These are phyloP conservation scores for Acinonyx jubatus DNA, from an alignment of 2,113 vertebrate genomes.

Conservation along the genomic window DNA sequence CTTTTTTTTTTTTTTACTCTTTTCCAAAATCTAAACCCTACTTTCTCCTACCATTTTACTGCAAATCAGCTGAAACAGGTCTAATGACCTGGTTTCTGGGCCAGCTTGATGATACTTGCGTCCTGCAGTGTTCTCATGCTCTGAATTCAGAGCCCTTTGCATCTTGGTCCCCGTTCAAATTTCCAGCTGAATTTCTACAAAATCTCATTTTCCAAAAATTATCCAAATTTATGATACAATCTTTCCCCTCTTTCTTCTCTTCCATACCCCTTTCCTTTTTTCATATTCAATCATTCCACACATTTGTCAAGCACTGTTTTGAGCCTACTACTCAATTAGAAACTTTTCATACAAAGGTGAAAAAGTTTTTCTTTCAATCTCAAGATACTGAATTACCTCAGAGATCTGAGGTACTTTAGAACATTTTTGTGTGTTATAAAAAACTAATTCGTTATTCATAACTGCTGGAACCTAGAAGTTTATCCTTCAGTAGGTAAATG, in stretches of 20 bases:
- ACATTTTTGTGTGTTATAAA: conserved; percentile 5
- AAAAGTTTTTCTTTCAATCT: neutral
- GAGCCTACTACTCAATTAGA: neutral
- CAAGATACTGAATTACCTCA: neutral
- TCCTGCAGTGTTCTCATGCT: neutral
- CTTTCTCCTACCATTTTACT: neutral
- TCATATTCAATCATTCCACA: neutral
- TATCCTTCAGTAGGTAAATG: neutral
- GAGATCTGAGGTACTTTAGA: neutral
- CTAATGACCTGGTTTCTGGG: neutral
- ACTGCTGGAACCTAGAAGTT: conserved; percentile 1
- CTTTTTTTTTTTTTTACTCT: neutral
- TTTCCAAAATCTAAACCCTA: neutral
- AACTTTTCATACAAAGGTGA: neutral
- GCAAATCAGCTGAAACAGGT: neutral
- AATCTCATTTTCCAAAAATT: conserved; percentile 42
- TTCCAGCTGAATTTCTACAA: conserved; percentile 9
- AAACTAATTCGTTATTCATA: neutral
- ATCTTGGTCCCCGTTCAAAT: neutral
- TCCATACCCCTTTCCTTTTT: neutral
- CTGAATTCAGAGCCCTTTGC: conserved; percentile 36
- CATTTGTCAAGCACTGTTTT: neutral
- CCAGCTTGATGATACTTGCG: neutral
- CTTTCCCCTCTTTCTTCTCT: neutral
- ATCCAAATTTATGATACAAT: conserved; percentile 6